phyloP scores from a whole-genome alignment of 2,113 vertebrate genomes.

The Sceloporus tristichus region DNA sequence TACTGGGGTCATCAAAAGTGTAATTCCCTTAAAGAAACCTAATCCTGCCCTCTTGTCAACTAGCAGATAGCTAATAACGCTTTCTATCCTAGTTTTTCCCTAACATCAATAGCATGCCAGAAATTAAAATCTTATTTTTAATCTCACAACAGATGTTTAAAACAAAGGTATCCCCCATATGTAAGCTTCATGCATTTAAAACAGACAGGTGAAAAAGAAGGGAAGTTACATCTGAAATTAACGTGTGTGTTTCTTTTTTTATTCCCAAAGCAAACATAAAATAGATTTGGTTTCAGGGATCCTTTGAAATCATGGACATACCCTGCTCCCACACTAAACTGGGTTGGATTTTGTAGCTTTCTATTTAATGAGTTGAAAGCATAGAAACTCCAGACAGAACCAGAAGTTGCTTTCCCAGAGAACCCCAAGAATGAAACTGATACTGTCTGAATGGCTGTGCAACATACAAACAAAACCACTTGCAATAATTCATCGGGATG shows the following conservation, averaged over 20 bases:
- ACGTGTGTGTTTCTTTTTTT: slow-evolving; percentile 11
- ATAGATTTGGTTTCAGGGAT: slow-evolving; percentile 18
- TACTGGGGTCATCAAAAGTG: slow-evolving; percentile 90
- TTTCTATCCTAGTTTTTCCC: slow-evolving; percentile 70
- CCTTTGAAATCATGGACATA: background rate
- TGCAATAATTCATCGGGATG: background rate
- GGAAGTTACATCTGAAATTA: slow-evolving; percentile 44
- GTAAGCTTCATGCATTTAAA: background rate
- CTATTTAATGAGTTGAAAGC: background rate
- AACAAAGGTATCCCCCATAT: slow-evolving; percentile 56
- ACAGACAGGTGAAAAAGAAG: slow-evolving; percentile 65
- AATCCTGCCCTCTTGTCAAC: slow-evolving; percentile 87
- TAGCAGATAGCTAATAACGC: slow-evolving; percentile 79
- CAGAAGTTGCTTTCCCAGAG: background rate
- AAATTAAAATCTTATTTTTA: slow-evolving; percentile 75
- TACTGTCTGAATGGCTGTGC: background rate
- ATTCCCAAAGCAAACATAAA: slow-evolving; percentile 29
- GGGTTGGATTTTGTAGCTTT: background rate
- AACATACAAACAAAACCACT: slow-evolving; percentile 12
- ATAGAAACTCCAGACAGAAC: fast-evolving
- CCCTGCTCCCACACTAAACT: background rate
- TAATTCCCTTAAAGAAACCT: slow-evolving; percentile 91
- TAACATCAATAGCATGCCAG: slow-evolving; percentile 74
- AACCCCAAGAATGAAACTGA: background rate
- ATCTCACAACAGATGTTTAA: slow-evolving; percentile 70